Evolutionary conservation across 2,113 vertebrate species (phyloP).

Genomic region (Calypte anna): DNA sequence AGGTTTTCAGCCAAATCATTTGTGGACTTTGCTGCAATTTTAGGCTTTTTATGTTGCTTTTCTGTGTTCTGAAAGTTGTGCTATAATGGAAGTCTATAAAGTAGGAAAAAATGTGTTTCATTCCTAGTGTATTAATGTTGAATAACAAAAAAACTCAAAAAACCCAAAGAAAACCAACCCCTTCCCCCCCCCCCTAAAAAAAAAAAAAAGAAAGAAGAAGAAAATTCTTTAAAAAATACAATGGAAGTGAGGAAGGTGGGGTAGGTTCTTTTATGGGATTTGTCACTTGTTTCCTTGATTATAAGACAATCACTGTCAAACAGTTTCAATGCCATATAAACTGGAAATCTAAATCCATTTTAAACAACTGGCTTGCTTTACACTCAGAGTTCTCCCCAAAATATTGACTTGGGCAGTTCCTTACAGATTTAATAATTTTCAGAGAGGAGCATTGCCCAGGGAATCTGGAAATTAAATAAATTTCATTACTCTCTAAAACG

Average conservation of each 20-base stretch:
- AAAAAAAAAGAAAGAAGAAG: not conserved
- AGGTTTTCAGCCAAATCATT: conserved; percentile 35
- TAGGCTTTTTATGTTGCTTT: conserved; percentile 21
- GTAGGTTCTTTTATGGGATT: not conserved
- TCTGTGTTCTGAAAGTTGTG: conserved; percentile 9
- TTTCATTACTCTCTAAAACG: not conserved
- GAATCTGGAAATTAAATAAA: not conserved
- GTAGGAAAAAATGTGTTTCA: conserved; percentile 8
- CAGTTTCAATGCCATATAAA: not conserved
- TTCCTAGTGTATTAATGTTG: not conserved
- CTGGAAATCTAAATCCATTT: not conserved
- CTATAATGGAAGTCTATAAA: not conserved
- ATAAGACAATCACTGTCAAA: not conserved
- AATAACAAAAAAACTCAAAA: not conserved
- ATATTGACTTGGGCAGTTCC: not conserved
- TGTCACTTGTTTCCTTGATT: not conserved
- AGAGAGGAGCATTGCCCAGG: not conserved
- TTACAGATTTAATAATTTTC: not conserved
- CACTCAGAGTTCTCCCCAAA: not conserved
- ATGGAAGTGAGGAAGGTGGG: not conserved
- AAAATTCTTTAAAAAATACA: too few relatives aligned
- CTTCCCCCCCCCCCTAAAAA: not conserved
- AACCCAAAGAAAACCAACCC: not conserved
- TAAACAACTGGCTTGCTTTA: not conserved
- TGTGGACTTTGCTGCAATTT: conserved; percentile 21